These are phyloP conservation scores for Chromobotia macracanthus DNA, from an alignment of 2,797 vertebrate genomes.

Conservation along the genomic window DNA sequence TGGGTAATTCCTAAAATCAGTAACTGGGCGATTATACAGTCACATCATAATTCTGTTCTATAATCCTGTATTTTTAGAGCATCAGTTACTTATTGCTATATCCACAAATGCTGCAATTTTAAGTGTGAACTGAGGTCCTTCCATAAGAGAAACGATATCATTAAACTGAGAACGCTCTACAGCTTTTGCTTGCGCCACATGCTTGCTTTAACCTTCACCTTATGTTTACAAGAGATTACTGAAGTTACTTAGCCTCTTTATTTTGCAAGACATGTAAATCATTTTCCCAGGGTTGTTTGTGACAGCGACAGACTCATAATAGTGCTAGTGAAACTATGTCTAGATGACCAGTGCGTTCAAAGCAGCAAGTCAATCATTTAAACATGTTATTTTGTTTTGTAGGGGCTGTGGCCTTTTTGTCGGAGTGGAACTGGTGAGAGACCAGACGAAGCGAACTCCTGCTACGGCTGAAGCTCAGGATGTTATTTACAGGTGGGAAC, in stretches of 20 bases:
- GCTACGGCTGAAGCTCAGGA: slow-evolving; percentile 94
- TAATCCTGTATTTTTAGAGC: not conserved
- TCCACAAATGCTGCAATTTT: not conserved
- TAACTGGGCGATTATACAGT: too few species aligned
- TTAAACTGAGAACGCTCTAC: not conserved
- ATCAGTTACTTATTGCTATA: not conserved
- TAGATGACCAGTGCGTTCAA: not conserved
- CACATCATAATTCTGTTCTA: not conserved
- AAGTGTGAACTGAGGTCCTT: not conserved
- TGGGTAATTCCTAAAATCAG: too few species aligned
- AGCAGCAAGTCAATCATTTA: not conserved
- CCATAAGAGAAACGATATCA: not conserved
- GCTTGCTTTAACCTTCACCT: slow-evolving; percentile 26
- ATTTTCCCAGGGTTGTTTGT: slow-evolving; percentile 31
- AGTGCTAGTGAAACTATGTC: slow-evolving; percentile 13
- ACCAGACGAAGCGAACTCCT: slow-evolving; percentile 82
- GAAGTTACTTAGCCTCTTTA: not conserved
- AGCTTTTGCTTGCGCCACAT: not conserved
- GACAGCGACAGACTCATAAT: not conserved
- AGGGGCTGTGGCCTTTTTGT: slow-evolving; percentile 92
- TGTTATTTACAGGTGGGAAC: slow-evolving; percentile 88
- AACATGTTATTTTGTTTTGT: slow-evolving; percentile 38
- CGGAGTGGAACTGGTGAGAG: slow-evolving; percentile 91
- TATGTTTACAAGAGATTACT: slow-evolving; percentile 26
- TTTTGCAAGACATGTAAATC: slow-evolving; percentile 32